These are phyloP conservation scores for Oryzias curvinotus DNA, from an alignment of 2,113 vertebrate genomes.

Conservation along the genomic window DNA sequence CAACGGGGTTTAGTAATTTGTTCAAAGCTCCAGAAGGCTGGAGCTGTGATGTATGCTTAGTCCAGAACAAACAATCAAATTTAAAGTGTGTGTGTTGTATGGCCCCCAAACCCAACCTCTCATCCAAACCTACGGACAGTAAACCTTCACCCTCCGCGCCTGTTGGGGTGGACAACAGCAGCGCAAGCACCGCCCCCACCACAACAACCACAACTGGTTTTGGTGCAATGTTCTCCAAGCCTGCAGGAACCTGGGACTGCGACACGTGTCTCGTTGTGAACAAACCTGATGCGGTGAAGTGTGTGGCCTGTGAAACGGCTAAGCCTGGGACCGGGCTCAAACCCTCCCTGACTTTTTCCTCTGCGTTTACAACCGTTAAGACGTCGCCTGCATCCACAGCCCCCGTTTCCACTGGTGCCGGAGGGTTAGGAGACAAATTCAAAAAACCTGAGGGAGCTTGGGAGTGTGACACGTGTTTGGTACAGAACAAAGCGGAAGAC, in stretches of 20 bases:
- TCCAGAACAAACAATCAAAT: conserved; percentile 83
- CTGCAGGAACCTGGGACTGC: conserved; percentile 89
- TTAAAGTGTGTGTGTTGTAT: conserved; percentile 84
- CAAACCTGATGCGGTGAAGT: conserved; percentile 89
- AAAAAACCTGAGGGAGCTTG: conserved; percentile 89
- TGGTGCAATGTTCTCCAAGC: conserved; percentile 82
- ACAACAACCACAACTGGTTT: conserved; percentile 72
- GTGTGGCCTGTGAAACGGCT: conserved; percentile 92
- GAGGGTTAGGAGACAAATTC: conserved; percentile 89
- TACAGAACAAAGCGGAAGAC: conserved; percentile 88
- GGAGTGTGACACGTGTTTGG: conserved; percentile 87
- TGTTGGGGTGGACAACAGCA: conserved; percentile 51
- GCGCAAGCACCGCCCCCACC: conserved; percentile 52
- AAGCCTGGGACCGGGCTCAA: conserved; percentile 93
- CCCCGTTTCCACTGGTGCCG: conserved; percentile 51
- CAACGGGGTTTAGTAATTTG: conserved; percentile 73
- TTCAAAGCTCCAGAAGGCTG: conserved; percentile 79
- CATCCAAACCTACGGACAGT: conserved; percentile 54
- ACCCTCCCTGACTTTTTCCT: conserved; percentile 80
- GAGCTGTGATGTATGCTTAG: conserved; percentile 80
- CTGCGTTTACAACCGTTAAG: conserved; percentile 73
- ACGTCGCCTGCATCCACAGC: conserved; percentile 54
- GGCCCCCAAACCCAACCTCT: conserved; percentile 69
- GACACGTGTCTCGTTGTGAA: conserved; percentile 95
- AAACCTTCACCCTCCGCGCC: conserved; percentile 34